Conservation (phyloP, 1,140 invertebrate genomes). For the Zaprionus nigranus region DNA sequence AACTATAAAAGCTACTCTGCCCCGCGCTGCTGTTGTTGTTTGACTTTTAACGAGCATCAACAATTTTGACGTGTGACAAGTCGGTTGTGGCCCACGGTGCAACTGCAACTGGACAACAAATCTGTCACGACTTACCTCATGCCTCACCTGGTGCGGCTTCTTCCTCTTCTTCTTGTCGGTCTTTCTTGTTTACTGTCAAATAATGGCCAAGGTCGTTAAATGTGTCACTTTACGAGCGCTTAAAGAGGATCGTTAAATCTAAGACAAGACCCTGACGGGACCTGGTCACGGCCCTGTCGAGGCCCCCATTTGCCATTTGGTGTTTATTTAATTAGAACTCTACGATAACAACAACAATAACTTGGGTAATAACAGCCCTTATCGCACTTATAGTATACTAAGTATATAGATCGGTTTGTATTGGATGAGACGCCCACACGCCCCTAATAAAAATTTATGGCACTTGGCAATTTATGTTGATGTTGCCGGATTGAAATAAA, state of each 20-base stretch:
- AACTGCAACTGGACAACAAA: constrained; percentile 49
- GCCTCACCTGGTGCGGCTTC: constrained; percentile 47
- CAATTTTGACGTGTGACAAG: constrained; percentile 71
- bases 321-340: constrained; percentile 72
- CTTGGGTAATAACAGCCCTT: constrained; percentile 25
- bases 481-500: constrained; percentile 40
- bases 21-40: constrained; percentile 19
- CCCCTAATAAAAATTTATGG: constrained; percentile 68
- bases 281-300: neutral
- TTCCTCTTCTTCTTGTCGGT: constrained; percentile 1
- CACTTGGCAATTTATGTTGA: constrained; percentile 47
- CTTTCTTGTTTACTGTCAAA: constrained; percentile 71
- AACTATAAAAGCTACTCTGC: constrained; percentile 72
- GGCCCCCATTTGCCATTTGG: constrained; percentile 20
- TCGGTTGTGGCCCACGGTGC: constrained; percentile 38
- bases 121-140: constrained; percentile 62
- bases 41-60: constrained; percentile 64
- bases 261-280: constrained; percentile 30
- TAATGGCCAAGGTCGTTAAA: constrained; percentile 68
- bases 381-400: constrained; percentile 13
- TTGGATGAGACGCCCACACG: constrained; percentile 37
- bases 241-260: constrained; percentile 59
- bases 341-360: constrained; percentile 10
- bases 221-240: constrained; percentile 53
- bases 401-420: neutral